phyloP scores from a whole-genome alignment of 2,888 invertebrate species.

The Ypsolopha sequella region DNA sequence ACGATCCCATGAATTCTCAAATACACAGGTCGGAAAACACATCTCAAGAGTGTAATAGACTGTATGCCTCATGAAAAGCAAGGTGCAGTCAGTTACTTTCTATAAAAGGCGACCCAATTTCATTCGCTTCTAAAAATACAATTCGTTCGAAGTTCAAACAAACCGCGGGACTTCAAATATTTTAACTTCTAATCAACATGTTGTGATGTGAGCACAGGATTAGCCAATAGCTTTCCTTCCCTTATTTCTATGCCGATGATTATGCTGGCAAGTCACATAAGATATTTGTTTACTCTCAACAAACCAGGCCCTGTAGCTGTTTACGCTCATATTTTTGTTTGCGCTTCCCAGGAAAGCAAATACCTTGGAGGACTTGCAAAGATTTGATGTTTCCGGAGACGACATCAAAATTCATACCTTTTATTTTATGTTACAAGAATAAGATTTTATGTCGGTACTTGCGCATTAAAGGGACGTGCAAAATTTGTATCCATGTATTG shows the following conservation, averaged over 20 bases:
- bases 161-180: too few relatives aligned
- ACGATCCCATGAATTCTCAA: not conserved
- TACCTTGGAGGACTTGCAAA: slow-evolving; percentile 18
- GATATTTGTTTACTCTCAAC: slow-evolving; percentile 23
- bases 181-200: too few relatives aligned
- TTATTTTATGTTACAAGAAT: not conserved
- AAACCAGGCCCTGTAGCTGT: slow-evolving; percentile 17
- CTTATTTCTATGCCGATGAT: not conserved
- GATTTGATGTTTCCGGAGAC: slow-evolving; percentile 15
- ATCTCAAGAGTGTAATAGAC: not conserved
- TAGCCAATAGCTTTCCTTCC: too few relatives aligned
- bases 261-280: slow-evolving; percentile 8
- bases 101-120: too few relatives aligned
- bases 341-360: slow-evolving; percentile 29
- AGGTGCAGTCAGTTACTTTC: too few relatives aligned
- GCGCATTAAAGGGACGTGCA: not conserved
- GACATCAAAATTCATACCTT: slow-evolving; percentile 16
- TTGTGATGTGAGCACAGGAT: too few relatives aligned
- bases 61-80: too few relatives aligned
- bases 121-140: too few relatives aligned
- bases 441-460: too few relatives aligned
- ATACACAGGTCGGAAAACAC: not conserved
- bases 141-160: too few relatives aligned
- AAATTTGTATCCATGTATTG: not conserved
- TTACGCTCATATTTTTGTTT: slow-evolving; percentile 38